Evolutionary conservation across 2,888 invertebrate species (phyloP).

Genomic region (Amblyjoppa proteus): DNA sequence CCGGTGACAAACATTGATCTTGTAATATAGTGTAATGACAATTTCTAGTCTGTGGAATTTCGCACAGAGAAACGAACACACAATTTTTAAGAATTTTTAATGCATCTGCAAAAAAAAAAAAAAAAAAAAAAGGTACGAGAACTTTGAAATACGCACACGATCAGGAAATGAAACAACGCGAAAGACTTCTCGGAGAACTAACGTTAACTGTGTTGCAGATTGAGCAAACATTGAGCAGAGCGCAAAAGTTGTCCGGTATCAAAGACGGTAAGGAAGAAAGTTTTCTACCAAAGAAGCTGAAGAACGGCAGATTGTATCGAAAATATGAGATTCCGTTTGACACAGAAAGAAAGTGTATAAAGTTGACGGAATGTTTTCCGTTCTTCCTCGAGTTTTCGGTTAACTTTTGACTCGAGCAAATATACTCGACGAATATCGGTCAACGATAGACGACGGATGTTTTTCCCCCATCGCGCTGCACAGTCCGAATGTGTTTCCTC

Average conservation of each 20-base stretch:
- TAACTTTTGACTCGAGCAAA: neutral
- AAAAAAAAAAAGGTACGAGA: neutral
- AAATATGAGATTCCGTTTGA: constrained; percentile 80
- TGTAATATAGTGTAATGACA: neutral
- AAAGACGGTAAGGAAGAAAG: neutral
- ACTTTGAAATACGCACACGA: neutral
- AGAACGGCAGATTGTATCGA: constrained; percentile 79
- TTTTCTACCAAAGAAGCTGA: neutral
- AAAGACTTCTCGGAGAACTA: neutral
- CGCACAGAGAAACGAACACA: neutral
- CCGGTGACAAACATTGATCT: neutral
- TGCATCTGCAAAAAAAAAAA: neutral
- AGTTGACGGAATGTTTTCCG: constrained; percentile 75
- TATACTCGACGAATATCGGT: constrained; percentile 1
- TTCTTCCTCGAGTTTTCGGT: constrained; percentile 2
- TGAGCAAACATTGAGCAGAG: neutral
- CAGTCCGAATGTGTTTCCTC: constrained; percentile 52
- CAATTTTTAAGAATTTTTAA: neutral
- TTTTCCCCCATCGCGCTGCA: constrained; percentile 12
- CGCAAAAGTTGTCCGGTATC: neutral
- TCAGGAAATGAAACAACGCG: neutral
- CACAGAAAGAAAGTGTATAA: constrained; percentile 74
- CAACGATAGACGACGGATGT: constrained; percentile 50
- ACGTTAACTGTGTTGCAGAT: neutral
- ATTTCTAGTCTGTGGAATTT: neutral